A percentile compares a stretch with the other conserved stretches of the same genome.
Evolutionary conservation across 2,797 vertebrate genomes (phyloP).

Genomic region (Miopithecus talapoin): DNA sequence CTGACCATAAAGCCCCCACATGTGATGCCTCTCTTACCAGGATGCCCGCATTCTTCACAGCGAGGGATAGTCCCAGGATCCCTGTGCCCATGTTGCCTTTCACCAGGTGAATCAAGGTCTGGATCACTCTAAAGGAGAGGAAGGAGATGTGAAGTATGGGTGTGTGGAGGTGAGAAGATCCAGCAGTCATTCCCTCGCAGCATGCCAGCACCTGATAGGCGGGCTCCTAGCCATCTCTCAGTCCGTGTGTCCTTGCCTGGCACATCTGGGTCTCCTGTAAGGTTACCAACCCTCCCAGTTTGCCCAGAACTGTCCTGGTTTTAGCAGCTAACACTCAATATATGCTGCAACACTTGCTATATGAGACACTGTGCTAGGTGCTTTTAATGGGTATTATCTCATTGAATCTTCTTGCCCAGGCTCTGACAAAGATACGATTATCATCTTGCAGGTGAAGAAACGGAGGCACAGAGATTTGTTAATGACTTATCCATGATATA

Average conservation of each 20-base stretch:
- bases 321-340: background rate
- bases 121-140: slow-evolving; percentile 86
- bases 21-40: slow-evolving; percentile 86
- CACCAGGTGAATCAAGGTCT: slow-evolving; percentile 95
- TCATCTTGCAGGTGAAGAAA: background rate
- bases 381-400: background rate
- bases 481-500: background rate
- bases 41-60: slow-evolving; percentile 95
- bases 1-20: background rate
- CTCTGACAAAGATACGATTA: background rate
- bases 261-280: background rate
- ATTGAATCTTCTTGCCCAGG: background rate
- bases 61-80: slow-evolving; percentile 94
- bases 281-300: background rate
- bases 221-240: background rate
- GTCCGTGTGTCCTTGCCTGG: background rate
- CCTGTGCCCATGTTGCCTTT: slow-evolving; percentile 97
- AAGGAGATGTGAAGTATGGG: background rate
- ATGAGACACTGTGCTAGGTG: background rate
- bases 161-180: background rate
- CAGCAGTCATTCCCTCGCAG: background rate
- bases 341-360: background rate
- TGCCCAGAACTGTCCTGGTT: background rate
- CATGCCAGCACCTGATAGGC: background rate
- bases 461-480: background rate